Conservation (phyloP, 1,140 invertebrate genomes). For the Idris sp. region DNA sequence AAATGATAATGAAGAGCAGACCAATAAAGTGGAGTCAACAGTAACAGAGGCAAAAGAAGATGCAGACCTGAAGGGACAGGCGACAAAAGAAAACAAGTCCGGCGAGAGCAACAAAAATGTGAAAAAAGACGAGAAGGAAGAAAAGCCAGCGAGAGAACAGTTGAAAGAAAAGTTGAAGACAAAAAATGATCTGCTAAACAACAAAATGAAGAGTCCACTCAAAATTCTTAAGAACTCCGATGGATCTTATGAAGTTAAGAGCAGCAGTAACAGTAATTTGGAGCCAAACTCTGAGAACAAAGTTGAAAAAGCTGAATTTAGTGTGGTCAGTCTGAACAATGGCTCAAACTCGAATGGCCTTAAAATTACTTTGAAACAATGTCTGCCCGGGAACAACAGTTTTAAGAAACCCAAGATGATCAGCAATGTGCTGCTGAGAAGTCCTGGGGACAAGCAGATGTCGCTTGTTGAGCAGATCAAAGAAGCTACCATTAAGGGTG, state of each 20-base stretch:
- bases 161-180: conserved; percentile 29
- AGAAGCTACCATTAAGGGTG: conserved; percentile 30
- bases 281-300: conserved; percentile 42
- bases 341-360: conserved; percentile 70
- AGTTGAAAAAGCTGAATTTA: conserved; percentile 66
- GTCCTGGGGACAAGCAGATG: conserved; percentile 53
- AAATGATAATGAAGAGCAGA: no score
- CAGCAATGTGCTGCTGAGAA: conserved; percentile 67
- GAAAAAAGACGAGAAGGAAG: conserved; percentile 2
- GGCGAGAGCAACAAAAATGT: no score
- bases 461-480: conserved; percentile 43
- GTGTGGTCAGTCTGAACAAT: conserved; percentile 69
- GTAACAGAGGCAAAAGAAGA: no score
- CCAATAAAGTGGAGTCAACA: no score
- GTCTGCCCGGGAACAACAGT: conserved; percentile 47
- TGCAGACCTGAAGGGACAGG: no score
- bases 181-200: conserved; percentile 31
- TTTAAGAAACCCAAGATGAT: conserved; percentile 69
- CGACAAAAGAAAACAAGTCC: no score
- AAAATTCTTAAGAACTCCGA: conserved; percentile 74
- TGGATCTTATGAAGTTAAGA: conserved; percentile 70
- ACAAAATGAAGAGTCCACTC: conserved; percentile 70
- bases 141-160: conserved; percentile 1
- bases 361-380: conserved; percentile 73
- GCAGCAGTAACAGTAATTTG: conserved; percentile 8